phyloP scores from a whole-genome alignment of 2,113 vertebrate species.

The Callithrix jacchus region DNA sequence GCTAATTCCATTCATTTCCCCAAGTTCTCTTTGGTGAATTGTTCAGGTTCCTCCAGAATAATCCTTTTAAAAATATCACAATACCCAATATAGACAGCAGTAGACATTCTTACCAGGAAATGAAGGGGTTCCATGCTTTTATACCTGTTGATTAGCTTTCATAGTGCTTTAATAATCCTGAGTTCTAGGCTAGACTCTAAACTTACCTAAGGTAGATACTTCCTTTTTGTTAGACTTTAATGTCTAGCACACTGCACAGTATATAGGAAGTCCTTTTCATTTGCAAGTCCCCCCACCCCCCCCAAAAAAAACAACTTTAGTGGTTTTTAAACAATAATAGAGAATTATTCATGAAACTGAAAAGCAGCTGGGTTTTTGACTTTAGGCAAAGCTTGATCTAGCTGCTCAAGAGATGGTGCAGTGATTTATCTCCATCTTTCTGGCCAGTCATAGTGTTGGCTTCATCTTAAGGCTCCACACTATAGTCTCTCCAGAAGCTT shows the following conservation, averaged over 20 bases:
- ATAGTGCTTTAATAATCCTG: background rate
- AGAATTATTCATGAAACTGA: background rate
- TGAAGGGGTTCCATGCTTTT: background rate
- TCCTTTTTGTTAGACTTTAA: background rate
- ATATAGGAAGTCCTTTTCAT: background rate
- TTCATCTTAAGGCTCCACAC: background rate
- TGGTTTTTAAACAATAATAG: background rate
- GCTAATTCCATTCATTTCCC: background rate
- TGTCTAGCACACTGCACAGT: background rate
- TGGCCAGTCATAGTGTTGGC: background rate
- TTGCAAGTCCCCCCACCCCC: background rate
- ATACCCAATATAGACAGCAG: background rate
- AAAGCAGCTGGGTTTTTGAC: background rate
- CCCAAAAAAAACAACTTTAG: background rate
- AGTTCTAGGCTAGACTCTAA: background rate
- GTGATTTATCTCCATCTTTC: background rate
- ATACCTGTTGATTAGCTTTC: background rate
- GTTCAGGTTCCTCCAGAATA: background rate
- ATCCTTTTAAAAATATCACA: background rate
- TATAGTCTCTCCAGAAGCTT: background rate
- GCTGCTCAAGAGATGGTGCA: background rate
- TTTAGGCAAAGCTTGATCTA: background rate
- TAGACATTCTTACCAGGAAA: background rate
- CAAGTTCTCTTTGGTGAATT: background rate
- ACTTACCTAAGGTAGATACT: background rate